Conservation (phyloP, 2,113 vertebrate species). For the Entomyzon cyanotis region DNA sequence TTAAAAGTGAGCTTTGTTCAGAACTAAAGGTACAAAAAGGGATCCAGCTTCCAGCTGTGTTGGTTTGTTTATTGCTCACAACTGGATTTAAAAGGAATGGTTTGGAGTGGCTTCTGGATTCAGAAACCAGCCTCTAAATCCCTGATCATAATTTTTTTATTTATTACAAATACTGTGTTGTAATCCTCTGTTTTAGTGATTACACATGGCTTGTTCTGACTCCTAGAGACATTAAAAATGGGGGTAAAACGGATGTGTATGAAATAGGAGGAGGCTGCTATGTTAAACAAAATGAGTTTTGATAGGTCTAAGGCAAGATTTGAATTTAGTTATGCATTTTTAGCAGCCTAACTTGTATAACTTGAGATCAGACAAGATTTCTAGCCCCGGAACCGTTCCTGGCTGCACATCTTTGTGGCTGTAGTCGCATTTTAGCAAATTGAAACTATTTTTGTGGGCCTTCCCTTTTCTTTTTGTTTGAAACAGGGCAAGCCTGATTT, state of each 20-base stretch:
- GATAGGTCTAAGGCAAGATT: not conserved
- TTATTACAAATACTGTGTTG: not conserved
- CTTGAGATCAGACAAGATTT: not conserved
- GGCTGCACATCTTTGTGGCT: not conserved
- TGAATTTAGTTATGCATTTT: not conserved
- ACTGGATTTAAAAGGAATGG: not conserved
- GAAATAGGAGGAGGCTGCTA: not conserved
- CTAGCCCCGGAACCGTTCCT: not conserved
- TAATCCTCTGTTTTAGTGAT: not conserved
- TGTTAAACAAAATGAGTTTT: not conserved
- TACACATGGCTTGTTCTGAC: not conserved
- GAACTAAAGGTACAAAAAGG: not conserved
- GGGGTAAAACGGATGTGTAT: not conserved
- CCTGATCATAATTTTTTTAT: not conserved
- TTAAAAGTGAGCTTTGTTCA: not conserved
- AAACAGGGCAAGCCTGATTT: conserved; percentile 93
- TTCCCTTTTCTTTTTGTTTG: not conserved
- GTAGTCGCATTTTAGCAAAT: not conserved
- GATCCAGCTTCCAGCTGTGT: not conserved
- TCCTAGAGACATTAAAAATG: not conserved
- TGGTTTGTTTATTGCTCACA: not conserved
- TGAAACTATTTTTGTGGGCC: not conserved
- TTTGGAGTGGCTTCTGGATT: not conserved
- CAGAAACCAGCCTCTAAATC: not conserved
- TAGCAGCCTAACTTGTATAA: not conserved